A percentile compares a stretch with the other conserved stretches of the same genome.
Evolutionary conservation across 2,113 vertebrate species (phyloP).

Genomic region (Mohoua ochrocephala): DNA sequence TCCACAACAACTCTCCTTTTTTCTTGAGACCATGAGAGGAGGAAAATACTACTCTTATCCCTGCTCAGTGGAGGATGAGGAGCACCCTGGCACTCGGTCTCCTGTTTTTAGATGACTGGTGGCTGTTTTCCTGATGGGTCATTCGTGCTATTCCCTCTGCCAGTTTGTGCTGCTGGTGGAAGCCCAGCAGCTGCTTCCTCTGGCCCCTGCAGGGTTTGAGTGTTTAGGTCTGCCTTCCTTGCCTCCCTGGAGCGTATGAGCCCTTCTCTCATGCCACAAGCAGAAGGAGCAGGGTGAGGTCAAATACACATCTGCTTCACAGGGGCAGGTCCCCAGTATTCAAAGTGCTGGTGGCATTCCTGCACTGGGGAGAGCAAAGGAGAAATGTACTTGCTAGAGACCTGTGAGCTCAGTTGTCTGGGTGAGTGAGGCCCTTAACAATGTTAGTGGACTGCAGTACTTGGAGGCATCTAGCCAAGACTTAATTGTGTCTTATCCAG

Average conservation of each 20-base stretch:
- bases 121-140: neutral
- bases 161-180: neutral
- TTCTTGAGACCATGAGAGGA: neutral
- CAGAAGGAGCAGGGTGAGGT: neutral
- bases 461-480: neutral
- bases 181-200: neutral
- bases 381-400: neutral
- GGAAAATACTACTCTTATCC: neutral
- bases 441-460: neutral
- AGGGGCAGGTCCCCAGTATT: neutral
- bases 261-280: rapidly evolving
- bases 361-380: neutral
- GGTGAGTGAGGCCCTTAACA: neutral
- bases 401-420: rapidly evolving
- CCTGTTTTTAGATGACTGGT: neutral
- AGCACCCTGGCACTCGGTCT: neutral
- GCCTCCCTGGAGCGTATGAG: rapidly evolving
- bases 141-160: neutral
- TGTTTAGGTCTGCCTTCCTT: neutral
- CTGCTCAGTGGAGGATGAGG: neutral
- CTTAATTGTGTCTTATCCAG: neutral
- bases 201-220: neutral
- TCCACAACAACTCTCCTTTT: neutral
- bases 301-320: rapidly evolving
- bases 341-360: neutral